Evolutionary conservation across 2,113 vertebrate species (phyloP).

Genomic region (Misgurnus anguillicaudatus): DNA sequence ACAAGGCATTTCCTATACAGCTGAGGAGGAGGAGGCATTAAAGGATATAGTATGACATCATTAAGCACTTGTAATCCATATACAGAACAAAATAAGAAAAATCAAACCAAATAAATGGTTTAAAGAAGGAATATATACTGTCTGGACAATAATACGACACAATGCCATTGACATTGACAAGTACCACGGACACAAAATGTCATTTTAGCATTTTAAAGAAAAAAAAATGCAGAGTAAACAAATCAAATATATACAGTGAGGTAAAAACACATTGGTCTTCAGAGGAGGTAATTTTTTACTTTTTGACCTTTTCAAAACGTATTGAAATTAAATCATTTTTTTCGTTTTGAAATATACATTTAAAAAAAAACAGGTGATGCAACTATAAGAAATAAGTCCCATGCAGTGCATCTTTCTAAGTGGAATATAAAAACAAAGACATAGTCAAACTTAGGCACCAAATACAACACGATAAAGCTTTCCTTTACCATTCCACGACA

Average conservation of each 20-base stretch:
- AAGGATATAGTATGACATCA: conserved; percentile 56
- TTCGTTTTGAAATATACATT: conserved; percentile 63
- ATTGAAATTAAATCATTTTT: conserved; percentile 61
- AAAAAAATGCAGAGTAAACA: conserved; percentile 74
- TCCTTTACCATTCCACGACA: conserved; percentile 60
- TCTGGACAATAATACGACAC: conserved; percentile 65
- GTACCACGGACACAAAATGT: conserved; percentile 64
- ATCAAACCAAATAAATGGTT: conserved; percentile 63
- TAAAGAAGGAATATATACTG: conserved; percentile 62
- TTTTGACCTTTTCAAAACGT: conserved; percentile 65
- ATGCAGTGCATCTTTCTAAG: conserved; percentile 68
- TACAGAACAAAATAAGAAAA: conserved; percentile 60
- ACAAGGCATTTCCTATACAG: conserved; percentile 72
- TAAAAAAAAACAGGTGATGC: conserved; percentile 65
- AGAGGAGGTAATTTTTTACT: conserved; percentile 74
- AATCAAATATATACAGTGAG: conserved; percentile 77
- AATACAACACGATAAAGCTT: conserved; percentile 75
- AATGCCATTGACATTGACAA: conserved; percentile 59
- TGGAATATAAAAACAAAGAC: conserved; percentile 58
- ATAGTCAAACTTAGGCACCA: conserved; percentile 72
- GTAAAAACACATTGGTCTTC: conserved; percentile 82
- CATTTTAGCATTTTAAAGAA: conserved; percentile 74
- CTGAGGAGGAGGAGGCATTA: conserved; percentile 55
- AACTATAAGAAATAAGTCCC: conserved; percentile 67
- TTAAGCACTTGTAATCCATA: conserved; percentile 72